phyloP scores from a whole-genome alignment of 2,888 invertebrate genomes.

The Hypomecis punctinalis region DNA sequence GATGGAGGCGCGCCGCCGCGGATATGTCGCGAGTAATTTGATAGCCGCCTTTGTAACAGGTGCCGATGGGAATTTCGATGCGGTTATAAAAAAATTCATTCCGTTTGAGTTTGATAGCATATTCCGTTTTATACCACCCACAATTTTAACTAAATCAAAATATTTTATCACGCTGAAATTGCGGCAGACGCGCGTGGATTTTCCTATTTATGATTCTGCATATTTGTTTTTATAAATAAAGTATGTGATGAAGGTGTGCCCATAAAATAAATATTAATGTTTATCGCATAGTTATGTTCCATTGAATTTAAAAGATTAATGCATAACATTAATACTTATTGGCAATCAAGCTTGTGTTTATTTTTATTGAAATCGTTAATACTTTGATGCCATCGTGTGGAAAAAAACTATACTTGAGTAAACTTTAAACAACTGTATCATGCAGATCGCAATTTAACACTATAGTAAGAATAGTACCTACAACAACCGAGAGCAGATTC shows the following conservation, averaged over 20 bases:
- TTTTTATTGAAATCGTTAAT: neutral
- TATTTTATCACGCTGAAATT: constrained; percentile 30
- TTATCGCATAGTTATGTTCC: constrained; percentile 24
- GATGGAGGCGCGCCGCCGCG: constrained; percentile 77
- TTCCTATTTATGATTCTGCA: constrained; percentile 24
- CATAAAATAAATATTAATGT: constrained; percentile 26
- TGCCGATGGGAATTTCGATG: constrained; percentile 82
- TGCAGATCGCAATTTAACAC: too few species aligned
- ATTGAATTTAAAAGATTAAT: constrained; percentile 32
- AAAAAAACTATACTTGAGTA: neutral
- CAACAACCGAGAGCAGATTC: too few species aligned
- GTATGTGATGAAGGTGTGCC: constrained; percentile 22
- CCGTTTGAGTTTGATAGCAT: constrained; percentile 71
- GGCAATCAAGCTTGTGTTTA: constrained; percentile 23
- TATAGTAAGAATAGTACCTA: constrained; percentile 10
- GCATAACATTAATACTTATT: constrained; percentile 31
- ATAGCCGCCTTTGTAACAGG: constrained; percentile 84
- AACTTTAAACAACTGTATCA: neutral
- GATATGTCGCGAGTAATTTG: constrained; percentile 83
- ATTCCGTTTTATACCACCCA: constrained; percentile 54
- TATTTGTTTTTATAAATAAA: constrained; percentile 31
- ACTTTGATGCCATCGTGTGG: neutral
- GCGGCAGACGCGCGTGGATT: constrained; percentile 38
- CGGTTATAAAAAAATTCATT: constrained; percentile 75
- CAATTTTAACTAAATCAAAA: constrained; percentile 49